Evolutionary conservation across 2,888 invertebrate genomes (phyloP), one percentile per base, ranked within the genome.

Genomic region (Hoplodrina ambigua): DNA sequence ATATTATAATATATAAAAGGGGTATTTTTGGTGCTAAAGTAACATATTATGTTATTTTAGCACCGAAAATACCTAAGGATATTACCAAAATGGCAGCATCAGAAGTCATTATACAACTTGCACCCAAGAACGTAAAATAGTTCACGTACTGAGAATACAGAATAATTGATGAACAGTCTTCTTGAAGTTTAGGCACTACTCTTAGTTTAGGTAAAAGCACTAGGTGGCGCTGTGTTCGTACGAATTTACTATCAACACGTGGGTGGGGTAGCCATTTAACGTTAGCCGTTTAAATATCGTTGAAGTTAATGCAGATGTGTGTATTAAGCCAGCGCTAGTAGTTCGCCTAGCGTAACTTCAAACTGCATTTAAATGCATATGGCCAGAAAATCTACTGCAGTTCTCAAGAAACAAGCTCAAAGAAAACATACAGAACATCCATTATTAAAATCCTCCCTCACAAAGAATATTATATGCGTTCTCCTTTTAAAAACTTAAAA

Each of bases 141-240:
- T 55, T 78, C 70, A 79, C 69, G 82, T 76, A 64, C 56, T 33
- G 46, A 33, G 44, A 46, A 60, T 59, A 75, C 56, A 78, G 65
- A 75, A 75, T 75, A 78, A 78, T 75, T 78, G 65, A 79, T 75
- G 66, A 72, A 62, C 49, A 73, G 65, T 78, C 19, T 52, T 56
- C 49, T 49, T 59, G 46, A 56, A 78, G 11, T 52, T 59, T 63
- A 59, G 64, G 37, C 44, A 44, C 53, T 58, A 50, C 41, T 41
- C n/a, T 75, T 73, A 59, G 74, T 73, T 57, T 56, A 41, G 37
- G n/a, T 56, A 53, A 15, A 25, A 49, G 20, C 19, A n/a, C n/a
- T 78, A 73, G 75, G 11, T 73, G 79, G 66, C 53, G 56, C 19
- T 72, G 15, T 5, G 10, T 6, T n/a, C 13, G 13, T 11, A 11